Percentiles rank a stretch among this genome's conserved stretches.
These are phyloP conservation scores for Cacatua alba DNA, from an alignment of 2,113 vertebrate species.

Conservation along the genomic window DNA sequence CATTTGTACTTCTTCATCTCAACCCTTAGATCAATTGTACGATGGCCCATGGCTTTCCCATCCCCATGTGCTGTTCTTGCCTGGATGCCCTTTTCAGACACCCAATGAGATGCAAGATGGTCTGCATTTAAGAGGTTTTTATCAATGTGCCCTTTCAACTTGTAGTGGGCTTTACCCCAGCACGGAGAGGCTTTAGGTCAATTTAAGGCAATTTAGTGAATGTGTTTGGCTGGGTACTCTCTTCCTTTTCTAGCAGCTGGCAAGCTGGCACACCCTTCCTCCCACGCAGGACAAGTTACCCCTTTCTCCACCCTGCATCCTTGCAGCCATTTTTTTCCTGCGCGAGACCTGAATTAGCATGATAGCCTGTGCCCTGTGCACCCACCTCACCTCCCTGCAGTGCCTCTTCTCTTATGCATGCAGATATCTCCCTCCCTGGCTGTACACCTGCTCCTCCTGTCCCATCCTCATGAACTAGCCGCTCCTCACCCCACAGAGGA, in stretches of 20 bases:
- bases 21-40: not conserved
- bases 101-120: not conserved
- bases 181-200: not conserved
- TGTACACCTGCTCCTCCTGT: not conserved
- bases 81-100: not conserved
- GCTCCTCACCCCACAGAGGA: not conserved
- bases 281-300: not conserved
- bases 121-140: not conserved
- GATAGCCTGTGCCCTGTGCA: not conserved
- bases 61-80: accelerated
- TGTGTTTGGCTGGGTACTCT: accelerated
- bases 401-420: not conserved
- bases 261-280: not conserved
- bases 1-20: not conserved
- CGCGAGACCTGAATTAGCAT: accelerated
- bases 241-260: not conserved
- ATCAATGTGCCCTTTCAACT: not conserved
- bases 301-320: not conserved
- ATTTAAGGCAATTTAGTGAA: not conserved
- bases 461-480: not conserved
- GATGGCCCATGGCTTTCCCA: not conserved
- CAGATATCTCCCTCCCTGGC: not conserved
- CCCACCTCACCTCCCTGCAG: not conserved
- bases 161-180: not conserved
- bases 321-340: not conserved